Conservation (phyloP, 2,113 vertebrate genomes). For the Halichoeres trimaculatus region DNA sequence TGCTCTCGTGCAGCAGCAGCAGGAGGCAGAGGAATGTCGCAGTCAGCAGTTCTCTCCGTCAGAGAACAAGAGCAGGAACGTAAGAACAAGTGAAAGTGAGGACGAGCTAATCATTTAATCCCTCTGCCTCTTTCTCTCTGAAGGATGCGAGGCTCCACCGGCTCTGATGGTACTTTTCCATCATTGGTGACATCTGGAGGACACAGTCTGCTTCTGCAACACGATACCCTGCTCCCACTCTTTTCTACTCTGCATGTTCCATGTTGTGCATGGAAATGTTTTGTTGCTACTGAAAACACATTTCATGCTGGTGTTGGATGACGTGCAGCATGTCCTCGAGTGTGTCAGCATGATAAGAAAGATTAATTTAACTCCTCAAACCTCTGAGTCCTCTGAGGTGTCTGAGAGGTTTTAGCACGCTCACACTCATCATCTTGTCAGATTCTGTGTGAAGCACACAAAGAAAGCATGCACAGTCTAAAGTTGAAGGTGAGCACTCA, state of each 20-base stretch:
- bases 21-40: conserved; percentile 28
- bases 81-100: conserved; percentile 8
- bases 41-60: conserved; percentile 44
- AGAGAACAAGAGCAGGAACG: conserved; percentile 9
- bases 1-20: conserved; percentile 24
- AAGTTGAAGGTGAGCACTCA: conserved; percentile 64
- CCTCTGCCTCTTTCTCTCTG: conserved; percentile 2
- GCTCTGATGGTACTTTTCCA: conserved; percentile 61
- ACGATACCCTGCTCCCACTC: not conserved
- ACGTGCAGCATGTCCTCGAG: not conserved
- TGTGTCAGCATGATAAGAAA: not conserved
- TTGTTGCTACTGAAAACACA: conserved; percentile 65
- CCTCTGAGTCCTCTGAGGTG: not conserved
- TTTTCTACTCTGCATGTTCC: not conserved
- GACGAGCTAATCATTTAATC: conserved; percentile 42
- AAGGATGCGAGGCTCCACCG: conserved; percentile 12
- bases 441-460: not conserved
- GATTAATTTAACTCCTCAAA: not conserved
- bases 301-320: conserved; percentile 34
- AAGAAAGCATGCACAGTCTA: not conserved
- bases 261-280: conserved; percentile 34
- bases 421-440: not conserved
- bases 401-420: too few species aligned
- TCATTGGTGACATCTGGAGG: conserved; percentile 62
- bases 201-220: conserved; percentile 50